phyloP scores from a whole-genome alignment of 2,113 vertebrate species.

The Prionailurus bengalensis region DNA sequence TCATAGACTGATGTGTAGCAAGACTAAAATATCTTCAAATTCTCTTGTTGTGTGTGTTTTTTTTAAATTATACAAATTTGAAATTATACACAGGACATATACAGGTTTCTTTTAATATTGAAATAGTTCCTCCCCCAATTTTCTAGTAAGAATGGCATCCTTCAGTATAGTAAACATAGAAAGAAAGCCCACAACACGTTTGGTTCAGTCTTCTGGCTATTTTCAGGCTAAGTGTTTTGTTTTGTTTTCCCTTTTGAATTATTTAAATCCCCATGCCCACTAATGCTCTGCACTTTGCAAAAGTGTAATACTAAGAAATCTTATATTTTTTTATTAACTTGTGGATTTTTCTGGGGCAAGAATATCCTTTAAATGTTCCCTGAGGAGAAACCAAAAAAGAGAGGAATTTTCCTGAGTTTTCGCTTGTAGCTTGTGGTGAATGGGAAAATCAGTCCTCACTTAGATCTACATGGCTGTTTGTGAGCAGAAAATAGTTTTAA shows the following conservation, averaged over 20 bases:
- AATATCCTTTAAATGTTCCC: constrained; percentile 57
- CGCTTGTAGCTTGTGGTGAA: constrained; percentile 39
- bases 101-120: background rate
- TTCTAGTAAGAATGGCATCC: background rate
- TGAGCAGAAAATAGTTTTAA: constrained; percentile 72
- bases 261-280: background rate
- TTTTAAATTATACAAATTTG: background rate
- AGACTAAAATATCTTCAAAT: background rate
- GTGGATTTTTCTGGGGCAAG: constrained; percentile 45
- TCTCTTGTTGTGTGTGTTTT: background rate
- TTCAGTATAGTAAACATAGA: background rate
- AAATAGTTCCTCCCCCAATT: background rate
- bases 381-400: constrained; percentile 52
- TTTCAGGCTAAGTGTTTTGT: constrained; percentile 57
- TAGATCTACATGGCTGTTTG: constrained; percentile 52
- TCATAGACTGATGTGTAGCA: background rate
- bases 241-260: constrained; percentile 62
- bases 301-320: constrained; percentile 60
- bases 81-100: background rate
- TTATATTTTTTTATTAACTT: constrained; percentile 68
- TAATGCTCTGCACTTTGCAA: constrained; percentile 24
- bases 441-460: constrained; percentile 63
- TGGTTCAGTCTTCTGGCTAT: background rate
- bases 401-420: constrained; percentile 40
- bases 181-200: background rate